Conservation (phyloP, 2,888 invertebrate species). For the Andricus quercusramuli region DNA sequence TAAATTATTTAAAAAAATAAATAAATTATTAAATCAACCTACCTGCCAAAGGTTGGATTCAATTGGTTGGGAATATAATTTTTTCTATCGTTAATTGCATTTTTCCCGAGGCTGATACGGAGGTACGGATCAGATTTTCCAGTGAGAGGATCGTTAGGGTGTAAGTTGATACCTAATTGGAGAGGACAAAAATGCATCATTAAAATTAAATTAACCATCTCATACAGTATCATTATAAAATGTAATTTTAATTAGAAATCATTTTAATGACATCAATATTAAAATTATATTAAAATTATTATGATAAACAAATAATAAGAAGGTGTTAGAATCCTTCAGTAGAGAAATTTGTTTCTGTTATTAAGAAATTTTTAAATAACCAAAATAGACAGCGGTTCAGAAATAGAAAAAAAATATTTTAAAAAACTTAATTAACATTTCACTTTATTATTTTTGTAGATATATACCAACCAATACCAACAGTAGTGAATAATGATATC, state of each 20-base stretch:
- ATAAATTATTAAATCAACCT: conserved; percentile 71
- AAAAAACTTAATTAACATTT: too few relatives aligned
- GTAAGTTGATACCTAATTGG: conserved; percentile 84
- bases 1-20: too few relatives aligned
- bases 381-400: too few relatives aligned
- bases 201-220: not conserved
- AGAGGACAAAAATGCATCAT: not conserved
- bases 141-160: conserved; percentile 84
- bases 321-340: too few relatives aligned
- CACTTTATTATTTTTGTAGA: too few relatives aligned
- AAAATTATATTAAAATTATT: not conserved
- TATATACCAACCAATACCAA: too few relatives aligned
- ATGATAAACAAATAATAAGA: too few relatives aligned
- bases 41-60: conserved; percentile 92
- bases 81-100: conserved; percentile 84
- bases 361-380: too few relatives aligned
- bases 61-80: conserved; percentile 86
- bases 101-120: conserved; percentile 84
- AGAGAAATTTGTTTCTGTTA: too few relatives aligned
- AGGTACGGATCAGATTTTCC: conserved; percentile 91
- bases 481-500: too few relatives aligned
- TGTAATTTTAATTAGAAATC: not conserved
- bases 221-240: not conserved
- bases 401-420: too few relatives aligned
- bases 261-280: not conserved